These are phyloP conservation scores for Todiramphus saurophagus DNA, from an alignment of 2,113 vertebrate species.

Conservation along the genomic window DNA sequence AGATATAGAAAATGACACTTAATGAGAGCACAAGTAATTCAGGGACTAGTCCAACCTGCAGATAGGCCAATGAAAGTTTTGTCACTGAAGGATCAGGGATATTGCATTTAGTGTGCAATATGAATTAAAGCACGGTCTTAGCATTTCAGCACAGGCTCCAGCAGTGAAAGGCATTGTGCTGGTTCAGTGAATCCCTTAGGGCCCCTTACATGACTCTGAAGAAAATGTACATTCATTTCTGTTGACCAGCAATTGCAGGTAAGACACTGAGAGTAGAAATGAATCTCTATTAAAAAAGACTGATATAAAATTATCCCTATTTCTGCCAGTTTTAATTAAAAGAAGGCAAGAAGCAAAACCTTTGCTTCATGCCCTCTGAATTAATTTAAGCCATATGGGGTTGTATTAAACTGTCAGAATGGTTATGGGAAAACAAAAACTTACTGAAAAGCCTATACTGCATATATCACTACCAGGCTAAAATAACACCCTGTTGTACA, in stretches of 20 bases:
- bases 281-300: neutral
- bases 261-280: neutral
- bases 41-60: neutral
- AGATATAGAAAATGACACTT: neutral
- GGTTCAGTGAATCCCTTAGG: neutral
- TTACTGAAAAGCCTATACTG: neutral
- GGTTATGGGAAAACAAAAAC: neutral
- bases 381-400: neutral
- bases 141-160: neutral
- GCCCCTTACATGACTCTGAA: neutral
- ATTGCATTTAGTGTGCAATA: neutral
- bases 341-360: neutral
- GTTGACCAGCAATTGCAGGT: neutral
- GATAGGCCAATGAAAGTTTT: neutral
- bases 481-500: neutral
- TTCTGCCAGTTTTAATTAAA: neutral
- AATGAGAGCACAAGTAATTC: neutral
- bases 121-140: neutral
- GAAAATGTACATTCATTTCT: neutral
- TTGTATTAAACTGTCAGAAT: neutral
- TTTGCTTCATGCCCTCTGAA: neutral
- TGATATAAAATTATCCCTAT: neutral
- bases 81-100: neutral
- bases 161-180: neutral
- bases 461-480: neutral